A percentile compares a stretch with the other conserved stretches of the same genome.
Conservation (phyloP, 2,113 vertebrate genomes). For the Paradoxurus hermaphroditus region DNA sequence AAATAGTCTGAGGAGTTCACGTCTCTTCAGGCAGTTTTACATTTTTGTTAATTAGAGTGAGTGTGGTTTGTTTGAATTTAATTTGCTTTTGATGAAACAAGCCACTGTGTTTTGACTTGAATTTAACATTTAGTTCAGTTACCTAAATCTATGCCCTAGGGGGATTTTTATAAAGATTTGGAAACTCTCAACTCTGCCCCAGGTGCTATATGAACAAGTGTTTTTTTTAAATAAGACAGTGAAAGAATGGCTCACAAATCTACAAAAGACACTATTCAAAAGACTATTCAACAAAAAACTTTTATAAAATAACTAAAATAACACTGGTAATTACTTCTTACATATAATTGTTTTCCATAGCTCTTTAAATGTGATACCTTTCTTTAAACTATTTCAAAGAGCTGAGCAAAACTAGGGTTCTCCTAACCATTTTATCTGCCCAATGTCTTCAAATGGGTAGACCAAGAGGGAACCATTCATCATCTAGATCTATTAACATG, state of each 20-base stretch:
- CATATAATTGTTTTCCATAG: not conserved
- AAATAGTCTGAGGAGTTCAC: not conserved
- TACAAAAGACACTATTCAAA: not conserved
- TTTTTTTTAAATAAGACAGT: not conserved
- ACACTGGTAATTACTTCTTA: not conserved
- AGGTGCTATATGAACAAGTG: not conserved
- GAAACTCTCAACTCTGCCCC: not conserved
- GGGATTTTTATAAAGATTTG: not conserved
- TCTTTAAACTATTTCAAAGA: not conserved
- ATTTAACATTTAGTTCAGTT: not conserved
- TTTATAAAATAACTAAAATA: not conserved
- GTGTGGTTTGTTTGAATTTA: not conserved
- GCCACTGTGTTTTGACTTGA: not conserved
- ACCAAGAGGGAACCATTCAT: not conserved
- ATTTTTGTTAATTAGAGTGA: not conserved
- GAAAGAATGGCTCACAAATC: not conserved
- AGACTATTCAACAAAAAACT: not conserved
- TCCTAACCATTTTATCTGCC: not conserved
- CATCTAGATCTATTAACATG: not conserved
- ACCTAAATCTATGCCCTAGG: not conserved
- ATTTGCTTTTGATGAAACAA: not conserved
- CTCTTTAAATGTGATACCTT: not conserved
- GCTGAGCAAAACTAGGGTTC: not conserved
- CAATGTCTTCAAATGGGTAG: not conserved
- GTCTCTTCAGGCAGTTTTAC: fast-evolving